phyloP scores from a whole-genome alignment of 2,113 vertebrate genomes.

The Taxidea taxus region DNA sequence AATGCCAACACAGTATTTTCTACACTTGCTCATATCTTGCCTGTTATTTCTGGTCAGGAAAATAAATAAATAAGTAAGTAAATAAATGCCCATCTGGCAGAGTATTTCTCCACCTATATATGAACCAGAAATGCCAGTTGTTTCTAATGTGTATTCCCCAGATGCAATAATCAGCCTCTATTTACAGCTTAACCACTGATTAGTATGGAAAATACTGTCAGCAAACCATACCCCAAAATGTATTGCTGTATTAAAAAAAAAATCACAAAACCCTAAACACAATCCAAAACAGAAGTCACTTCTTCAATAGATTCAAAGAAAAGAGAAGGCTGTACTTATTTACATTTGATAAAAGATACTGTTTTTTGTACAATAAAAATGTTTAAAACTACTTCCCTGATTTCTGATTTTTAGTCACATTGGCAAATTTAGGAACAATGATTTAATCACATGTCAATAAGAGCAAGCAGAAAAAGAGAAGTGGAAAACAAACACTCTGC shows the following conservation, averaged over 20 bases:
- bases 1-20: conserved; percentile 7
- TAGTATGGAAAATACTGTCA: conserved; percentile 47
- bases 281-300: conserved; percentile 32
- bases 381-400: neutral
- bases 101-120: conserved; percentile 50
- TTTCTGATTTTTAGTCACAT: neutral
- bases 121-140: conserved; percentile 28
- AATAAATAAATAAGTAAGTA: neutral
- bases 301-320: conserved; percentile 19
- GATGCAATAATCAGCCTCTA: conserved; percentile 58
- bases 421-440: neutral
- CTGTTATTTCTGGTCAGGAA: conserved; percentile 53
- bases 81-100: conserved; percentile 6
- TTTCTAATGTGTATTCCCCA: conserved; percentile 42
- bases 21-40: conserved; percentile 15
- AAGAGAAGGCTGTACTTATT: conserved; percentile 8
- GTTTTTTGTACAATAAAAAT: neutral
- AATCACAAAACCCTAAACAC: neutral
- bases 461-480: neutral
- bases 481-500: neutral
- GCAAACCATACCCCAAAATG: conserved; percentile 30
- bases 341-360: conserved; percentile 13
- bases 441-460: neutral
- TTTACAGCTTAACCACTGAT: conserved; percentile 58
- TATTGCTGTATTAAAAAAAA: neutral